Base-by-base conservation (phyloP, 1,140 invertebrate species). In the Ips nitidus region DNA sequence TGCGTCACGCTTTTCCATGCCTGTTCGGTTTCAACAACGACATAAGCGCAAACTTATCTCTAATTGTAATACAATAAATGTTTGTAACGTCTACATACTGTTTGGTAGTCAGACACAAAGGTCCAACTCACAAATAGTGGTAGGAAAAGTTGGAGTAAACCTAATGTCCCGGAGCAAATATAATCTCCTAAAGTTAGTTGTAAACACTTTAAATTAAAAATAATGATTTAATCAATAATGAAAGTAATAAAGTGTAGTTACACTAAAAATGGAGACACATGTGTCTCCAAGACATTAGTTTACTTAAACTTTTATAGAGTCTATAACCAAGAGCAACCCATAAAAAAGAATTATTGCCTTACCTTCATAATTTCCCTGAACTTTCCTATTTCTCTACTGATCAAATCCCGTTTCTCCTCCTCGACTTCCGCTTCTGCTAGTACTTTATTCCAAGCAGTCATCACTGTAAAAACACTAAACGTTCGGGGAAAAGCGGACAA, bases 321-420 rank as follows among this genome's bases (percentile, higher is more conserved):
- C 22, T 22, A 22, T 22, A 22, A 22, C 22, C 22, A 22, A 22
- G 22, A 22, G 22, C 22, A 22, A 22, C 22, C 22, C 22, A 22
- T 22, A 22, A 22, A 22, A 22, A 22, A 22, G 22, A 22, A 22
- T 22, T 22, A 22, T 22, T 22, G 22, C 80, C 80, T 87, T 90
- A 95, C 94, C 92, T 96, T 97, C 91, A 97, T 96, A 69, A 94
- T 93, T 85, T 98, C 95, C 64, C 97, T 87, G 83, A 98, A 98
- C 83, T 95, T 97, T 72, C 94, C 94, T 82, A 98, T 98, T 86
- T 98, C 97, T 73, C 90, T 87, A 75, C 94, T 95, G 73, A 99
- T 98, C 71, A 99, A 87, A 81, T 92, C 91, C n/a, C 94, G 88
- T 81, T 98, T 97, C 79, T 97, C 96, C 83, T 98, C 96, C 83